These are phyloP conservation scores for Drosophila ochracea DNA, from an alignment of 2,888 invertebrate genomes.

Conservation along the genomic window DNA sequence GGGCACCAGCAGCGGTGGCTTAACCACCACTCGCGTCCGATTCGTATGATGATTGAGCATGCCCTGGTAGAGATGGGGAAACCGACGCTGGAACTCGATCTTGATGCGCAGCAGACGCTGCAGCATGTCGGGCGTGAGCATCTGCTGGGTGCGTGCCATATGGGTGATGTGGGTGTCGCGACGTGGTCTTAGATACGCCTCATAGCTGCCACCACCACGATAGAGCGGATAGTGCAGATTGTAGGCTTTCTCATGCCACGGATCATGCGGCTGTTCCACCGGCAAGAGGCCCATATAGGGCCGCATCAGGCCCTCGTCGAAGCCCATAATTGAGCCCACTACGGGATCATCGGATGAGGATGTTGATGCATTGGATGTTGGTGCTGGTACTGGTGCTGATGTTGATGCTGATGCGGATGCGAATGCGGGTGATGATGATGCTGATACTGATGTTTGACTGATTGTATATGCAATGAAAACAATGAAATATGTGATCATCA, in stretches of 20 bases:
- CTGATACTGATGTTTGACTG: constrained; percentile 54
- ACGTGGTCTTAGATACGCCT: constrained; percentile 67
- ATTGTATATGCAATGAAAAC: constrained; percentile 59
- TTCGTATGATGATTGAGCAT: constrained; percentile 70
- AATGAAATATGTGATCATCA: constrained; percentile 35
- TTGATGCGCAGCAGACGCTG: constrained; percentile 73
- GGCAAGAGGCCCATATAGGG: constrained; percentile 82
- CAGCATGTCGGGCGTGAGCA: constrained; percentile 77
- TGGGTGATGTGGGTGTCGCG: constrained; percentile 59
- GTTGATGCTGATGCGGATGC: constrained; percentile 13
- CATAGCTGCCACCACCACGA: constrained; percentile 77
- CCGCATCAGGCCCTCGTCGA: constrained; percentile 57
- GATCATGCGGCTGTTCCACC: constrained; percentile 73
- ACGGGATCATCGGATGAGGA: constrained; percentile 25
- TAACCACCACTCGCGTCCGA: constrained; percentile 62
- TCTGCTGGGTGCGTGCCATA: constrained; percentile 38
- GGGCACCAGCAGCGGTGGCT: constrained; percentile 70
- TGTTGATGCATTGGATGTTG: constrained; percentile 24
- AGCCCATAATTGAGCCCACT: constrained; percentile 58
- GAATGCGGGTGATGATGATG: constrained; percentile 24
- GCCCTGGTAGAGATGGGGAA: constrained; percentile 74
- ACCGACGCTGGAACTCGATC: constrained; percentile 72
- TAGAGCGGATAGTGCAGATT: constrained; percentile 71
- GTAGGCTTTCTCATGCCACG: constrained; percentile 76
- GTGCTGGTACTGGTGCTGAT: constrained; percentile 6